Evolutionary conservation across 2,113 vertebrate genomes (phyloP).

Genomic region (Xyliphius kryptos): DNA sequence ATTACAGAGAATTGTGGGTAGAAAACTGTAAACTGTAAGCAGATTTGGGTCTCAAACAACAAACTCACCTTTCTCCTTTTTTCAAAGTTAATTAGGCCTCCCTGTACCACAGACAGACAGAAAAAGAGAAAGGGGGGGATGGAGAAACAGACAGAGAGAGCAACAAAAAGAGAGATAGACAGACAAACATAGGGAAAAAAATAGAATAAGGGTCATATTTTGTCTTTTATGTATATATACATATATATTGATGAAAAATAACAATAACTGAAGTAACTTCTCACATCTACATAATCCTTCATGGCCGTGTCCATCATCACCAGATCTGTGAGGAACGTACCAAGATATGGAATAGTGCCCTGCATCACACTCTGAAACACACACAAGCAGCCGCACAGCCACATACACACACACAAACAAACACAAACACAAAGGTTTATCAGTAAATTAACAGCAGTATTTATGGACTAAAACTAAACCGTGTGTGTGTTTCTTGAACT

Average conservation of each 20-base stretch:
- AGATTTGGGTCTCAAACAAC: too few species aligned
- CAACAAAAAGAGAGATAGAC: not conserved
- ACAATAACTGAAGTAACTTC: slow-evolving; percentile 31
- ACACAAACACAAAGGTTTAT: too few species aligned
- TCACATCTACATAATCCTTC: slow-evolving; percentile 92
- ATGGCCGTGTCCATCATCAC: slow-evolving; percentile 98
- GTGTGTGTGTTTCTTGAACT: too few species aligned
- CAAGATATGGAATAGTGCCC: slow-evolving; percentile 93
- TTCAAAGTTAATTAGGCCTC: slow-evolving; percentile 93
- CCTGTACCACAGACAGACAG: slow-evolving; percentile 57
- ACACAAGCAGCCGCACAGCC: slow-evolving; percentile 20
- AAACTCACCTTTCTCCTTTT: slow-evolving; percentile 88
- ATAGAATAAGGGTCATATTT: too few species aligned
- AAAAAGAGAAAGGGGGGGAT: not conserved
- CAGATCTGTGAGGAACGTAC: slow-evolving; percentile 92
- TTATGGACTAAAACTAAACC: too few species aligned
- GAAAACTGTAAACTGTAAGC: too few species aligned
- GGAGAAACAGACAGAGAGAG: too few species aligned
- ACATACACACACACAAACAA: not conserved
- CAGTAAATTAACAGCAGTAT: too few species aligned
- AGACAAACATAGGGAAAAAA: not conserved
- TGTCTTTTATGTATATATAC: too few species aligned
- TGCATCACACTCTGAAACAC: slow-evolving; percentile 66
- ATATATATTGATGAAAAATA: not conserved
- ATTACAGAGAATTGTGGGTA: too few species aligned